These are phyloP conservation scores for Oreohelix idahoensis DNA, from an alignment of 1,140 invertebrate species.

Conservation along the genomic window DNA sequence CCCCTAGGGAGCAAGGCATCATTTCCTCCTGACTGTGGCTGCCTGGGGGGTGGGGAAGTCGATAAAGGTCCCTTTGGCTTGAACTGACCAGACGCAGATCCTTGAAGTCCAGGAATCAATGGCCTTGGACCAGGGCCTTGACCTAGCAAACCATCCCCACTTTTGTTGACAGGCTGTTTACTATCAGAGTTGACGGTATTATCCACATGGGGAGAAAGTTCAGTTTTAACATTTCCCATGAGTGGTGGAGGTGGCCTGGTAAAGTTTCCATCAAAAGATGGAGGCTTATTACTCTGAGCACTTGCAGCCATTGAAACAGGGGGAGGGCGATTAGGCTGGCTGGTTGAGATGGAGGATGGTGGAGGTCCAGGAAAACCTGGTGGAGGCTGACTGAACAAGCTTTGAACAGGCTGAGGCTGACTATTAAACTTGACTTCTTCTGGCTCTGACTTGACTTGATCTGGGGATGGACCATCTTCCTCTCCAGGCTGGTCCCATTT, in stretches of 20 bases:
- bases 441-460: conserved; percentile 5
- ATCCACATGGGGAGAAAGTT: background rate
- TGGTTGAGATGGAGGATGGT: background rate
- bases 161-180: background rate
- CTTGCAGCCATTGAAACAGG: background rate
- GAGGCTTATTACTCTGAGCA: background rate
- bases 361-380: conserved; percentile 15
- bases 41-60: background rate
- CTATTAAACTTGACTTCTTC: background rate
- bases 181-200: background rate
- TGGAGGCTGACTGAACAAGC: conserved; percentile 27
- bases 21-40: background rate
- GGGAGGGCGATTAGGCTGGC: background rate
- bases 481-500: conserved; percentile 43
- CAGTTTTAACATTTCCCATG: conserved; percentile 18
- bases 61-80: background rate
- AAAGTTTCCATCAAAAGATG: conserved; percentile 22
- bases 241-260: conserved; percentile 30
- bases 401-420: conserved; percentile 3
- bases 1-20: background rate
- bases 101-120: conserved; percentile 32
- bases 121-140: conserved; percentile 30
- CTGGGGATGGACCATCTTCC: background rate
- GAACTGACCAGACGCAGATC: conserved; percentile 15
- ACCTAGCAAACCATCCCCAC: conserved; percentile 32